Conservation (phyloP, 2,113 vertebrate genomes). For the Charadrius vociferus region DNA sequence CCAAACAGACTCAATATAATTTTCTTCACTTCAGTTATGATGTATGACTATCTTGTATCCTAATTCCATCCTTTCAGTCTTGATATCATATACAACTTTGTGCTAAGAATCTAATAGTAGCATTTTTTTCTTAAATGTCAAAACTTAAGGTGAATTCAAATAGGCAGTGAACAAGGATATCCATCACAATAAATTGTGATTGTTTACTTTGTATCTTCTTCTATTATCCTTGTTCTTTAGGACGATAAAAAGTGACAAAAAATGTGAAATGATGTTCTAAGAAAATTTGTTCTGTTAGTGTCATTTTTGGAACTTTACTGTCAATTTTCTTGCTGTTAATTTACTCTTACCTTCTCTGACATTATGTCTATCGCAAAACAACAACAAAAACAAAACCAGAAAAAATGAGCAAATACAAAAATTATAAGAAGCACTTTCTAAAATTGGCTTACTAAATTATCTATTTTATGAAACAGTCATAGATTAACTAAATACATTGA, state of each 20-base stretch:
- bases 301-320: background rate
- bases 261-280: background rate
- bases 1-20: background rate
- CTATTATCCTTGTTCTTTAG: background rate
- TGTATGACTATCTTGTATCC: background rate
- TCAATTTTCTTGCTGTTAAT: background rate
- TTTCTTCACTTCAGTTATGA: slow-evolving; percentile 21
- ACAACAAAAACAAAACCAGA: background rate
- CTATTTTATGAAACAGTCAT: background rate
- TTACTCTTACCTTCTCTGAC: background rate
- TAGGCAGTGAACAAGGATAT: background rate
- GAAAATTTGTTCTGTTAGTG: background rate
- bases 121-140: slow-evolving; percentile 29
- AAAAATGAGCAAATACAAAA: background rate
- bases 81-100: background rate
- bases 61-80: slow-evolving; percentile 3
- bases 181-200: slow-evolving; percentile 18
- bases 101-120: background rate
- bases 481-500: background rate
- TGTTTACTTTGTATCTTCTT: background rate
- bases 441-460: background rate
- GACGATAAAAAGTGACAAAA: background rate
- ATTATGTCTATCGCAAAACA: background rate
- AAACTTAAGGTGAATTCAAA: slow-evolving; percentile 5
- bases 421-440: background rate